Percentiles rank a stretch among this genome's conserved stretches.
Conservation (phyloP, 2,888 invertebrate genomes). For the Xiphydria camelus region DNA sequence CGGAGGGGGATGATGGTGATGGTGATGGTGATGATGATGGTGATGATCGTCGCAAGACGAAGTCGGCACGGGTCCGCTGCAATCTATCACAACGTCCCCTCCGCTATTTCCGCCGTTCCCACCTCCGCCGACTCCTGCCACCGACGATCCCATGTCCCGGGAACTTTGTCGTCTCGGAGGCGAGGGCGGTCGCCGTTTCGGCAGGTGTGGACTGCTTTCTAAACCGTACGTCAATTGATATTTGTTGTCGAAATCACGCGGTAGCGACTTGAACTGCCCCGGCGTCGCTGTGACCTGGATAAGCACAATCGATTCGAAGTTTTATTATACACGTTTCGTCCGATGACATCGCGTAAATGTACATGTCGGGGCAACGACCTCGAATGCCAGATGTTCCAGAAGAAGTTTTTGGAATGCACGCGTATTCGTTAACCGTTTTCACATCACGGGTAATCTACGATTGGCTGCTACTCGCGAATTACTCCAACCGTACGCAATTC, state of each 20-base stretch:
- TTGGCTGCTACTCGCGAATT: too few species aligned
- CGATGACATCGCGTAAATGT: too few species aligned
- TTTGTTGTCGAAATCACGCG: conserved; percentile 61
- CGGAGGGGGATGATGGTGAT: conserved; percentile 44
- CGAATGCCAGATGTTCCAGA: too few species aligned
- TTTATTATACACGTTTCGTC: not conserved
- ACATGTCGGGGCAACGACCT: too few species aligned
- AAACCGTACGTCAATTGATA: conserved; percentile 58
- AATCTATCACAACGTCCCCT: conserved; percentile 57
- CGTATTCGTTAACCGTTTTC: too few species aligned
- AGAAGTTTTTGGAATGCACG: too few species aligned
- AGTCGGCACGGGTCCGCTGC: conserved; percentile 58
- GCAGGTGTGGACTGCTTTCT: conserved; percentile 70
- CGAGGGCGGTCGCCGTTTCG: conserved; percentile 79
- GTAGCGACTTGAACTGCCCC: conserved; percentile 61
- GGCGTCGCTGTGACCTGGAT: conserved; percentile 54
- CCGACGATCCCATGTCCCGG: conserved; percentile 36
- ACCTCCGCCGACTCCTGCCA: conserved; percentile 33
- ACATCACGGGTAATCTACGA: too few species aligned
- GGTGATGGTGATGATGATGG: conserved; percentile 37
- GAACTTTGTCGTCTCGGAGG: conserved; percentile 75
- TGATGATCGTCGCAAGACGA: conserved; percentile 53
- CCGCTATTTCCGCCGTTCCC: too few species aligned
- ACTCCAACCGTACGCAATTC: too few species aligned
- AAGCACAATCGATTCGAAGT: not conserved